These are phyloP conservation scores for Recurvirostra avosetta DNA, from an alignment of 2,113 vertebrate genomes.

Conservation along the genomic window DNA sequence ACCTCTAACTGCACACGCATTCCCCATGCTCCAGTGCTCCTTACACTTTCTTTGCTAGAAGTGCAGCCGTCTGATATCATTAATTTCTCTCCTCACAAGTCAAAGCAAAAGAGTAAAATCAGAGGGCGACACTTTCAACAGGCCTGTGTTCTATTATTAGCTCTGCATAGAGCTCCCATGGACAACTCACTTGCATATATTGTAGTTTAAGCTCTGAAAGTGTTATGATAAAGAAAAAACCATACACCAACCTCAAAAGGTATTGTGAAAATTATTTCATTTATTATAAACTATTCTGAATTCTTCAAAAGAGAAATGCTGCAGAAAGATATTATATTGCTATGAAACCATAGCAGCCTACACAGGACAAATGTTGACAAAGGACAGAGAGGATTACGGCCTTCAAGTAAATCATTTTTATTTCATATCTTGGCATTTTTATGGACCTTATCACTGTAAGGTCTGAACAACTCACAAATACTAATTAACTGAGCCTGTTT, in stretches of 20 bases:
- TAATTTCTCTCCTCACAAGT: not conserved
- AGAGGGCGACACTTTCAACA: not conserved
- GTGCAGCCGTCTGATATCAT: not conserved
- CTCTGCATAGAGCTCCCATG: not conserved
- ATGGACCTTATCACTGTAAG: conserved; percentile 28
- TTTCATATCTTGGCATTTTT: conserved; percentile 26
- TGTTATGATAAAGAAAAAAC: not conserved
- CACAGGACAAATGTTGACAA: conserved; percentile 14
- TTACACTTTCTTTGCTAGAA: not conserved
- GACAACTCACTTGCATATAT: not conserved
- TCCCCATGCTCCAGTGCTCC: not conserved
- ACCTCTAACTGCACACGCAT: not conserved
- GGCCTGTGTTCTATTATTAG: not conserved
- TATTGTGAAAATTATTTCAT: not conserved
- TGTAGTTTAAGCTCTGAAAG: not conserved
- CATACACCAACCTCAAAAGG: not conserved
- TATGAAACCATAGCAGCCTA: not conserved
- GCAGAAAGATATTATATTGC: not conserved
- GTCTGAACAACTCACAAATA: conserved; percentile 31
- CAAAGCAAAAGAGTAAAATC: not conserved
- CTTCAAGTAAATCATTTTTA: conserved; percentile 19
- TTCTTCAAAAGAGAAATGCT: not conserved
- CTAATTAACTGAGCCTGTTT: conserved; percentile 48
- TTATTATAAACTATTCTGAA: not conserved
- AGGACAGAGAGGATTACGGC: not conserved